Evolutionary conservation across 1,140 invertebrate genomes (phyloP).

Genomic region (Cyphomyrmex costatus): DNA sequence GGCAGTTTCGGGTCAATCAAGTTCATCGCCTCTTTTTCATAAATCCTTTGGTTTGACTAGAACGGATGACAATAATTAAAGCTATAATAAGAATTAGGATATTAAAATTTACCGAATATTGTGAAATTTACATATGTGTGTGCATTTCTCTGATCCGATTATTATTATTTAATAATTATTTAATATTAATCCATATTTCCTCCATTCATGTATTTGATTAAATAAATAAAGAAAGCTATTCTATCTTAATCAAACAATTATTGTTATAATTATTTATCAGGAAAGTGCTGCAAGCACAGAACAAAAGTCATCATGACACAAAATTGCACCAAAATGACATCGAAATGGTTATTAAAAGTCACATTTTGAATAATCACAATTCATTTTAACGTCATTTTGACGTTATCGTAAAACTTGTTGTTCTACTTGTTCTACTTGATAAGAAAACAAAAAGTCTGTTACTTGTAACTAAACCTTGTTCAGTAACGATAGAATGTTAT

Average conservation of each 20-base stretch:
- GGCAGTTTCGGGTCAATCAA: slow-evolving; percentile 81
- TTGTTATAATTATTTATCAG: not conserved
- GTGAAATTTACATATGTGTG: not conserved
- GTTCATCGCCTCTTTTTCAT: slow-evolving; percentile 84
- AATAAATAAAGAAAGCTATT: not conserved
- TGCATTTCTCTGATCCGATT: not conserved
- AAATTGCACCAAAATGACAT: no score
- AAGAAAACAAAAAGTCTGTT: not conserved
- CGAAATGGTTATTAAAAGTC: no score
- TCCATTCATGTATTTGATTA: not conserved
- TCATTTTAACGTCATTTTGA: no score
- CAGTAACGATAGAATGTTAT: no score
- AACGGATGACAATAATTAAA: not conserved
- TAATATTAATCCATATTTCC: not conserved
- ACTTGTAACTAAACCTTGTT: no score
- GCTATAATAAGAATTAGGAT: no score
- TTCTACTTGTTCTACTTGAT: not conserved
- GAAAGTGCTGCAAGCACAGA: not conserved
- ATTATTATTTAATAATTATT: not conserved
- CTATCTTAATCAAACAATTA: not conserved
- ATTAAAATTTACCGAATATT: not conserved
- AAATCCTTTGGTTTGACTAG: not conserved
- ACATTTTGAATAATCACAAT: no score
- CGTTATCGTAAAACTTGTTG: no score
- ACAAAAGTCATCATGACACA: no score